phyloP scores from a whole-genome alignment of 2,113 vertebrate genomes.

The Nothoprocta perdicaria region DNA sequence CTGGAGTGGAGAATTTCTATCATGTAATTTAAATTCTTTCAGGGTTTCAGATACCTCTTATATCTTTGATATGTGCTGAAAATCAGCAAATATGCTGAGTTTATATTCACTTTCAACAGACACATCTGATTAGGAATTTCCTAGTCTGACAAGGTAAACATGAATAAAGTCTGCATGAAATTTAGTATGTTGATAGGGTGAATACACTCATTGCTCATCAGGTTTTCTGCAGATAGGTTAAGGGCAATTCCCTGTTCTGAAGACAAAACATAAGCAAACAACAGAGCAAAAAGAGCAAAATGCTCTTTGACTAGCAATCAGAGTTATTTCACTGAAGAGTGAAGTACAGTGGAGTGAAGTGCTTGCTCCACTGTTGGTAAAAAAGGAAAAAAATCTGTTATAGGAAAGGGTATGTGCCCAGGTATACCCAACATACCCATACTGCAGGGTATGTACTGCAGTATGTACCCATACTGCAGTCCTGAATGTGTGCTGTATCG shows the following conservation, averaged over 20 bases:
- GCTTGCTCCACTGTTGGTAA: too few species aligned
- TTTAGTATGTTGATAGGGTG: background rate
- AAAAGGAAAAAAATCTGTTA: too few species aligned
- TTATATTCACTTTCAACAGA: background rate
- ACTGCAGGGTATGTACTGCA: too few species aligned
- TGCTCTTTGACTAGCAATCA: too few species aligned
- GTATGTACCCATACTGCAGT: too few species aligned
- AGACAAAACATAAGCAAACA: background rate
- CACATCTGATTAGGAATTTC: slow-evolving; percentile 8
- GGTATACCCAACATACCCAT: too few species aligned
- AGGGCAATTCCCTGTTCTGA: background rate
- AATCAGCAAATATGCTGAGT: background rate
- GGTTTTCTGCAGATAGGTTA: background rate
- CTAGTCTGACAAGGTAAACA: background rate
- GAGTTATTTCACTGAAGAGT: too few species aligned
- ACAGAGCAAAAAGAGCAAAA: too few species aligned
- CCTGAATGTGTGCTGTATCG: background rate
- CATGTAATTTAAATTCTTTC: background rate
- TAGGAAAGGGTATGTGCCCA: too few species aligned
- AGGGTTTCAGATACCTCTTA: background rate
- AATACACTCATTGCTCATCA: background rate
- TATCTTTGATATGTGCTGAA: background rate
- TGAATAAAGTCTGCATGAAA: background rate
- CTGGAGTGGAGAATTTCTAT: background rate
- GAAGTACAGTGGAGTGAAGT: too few species aligned